Evolutionary conservation across 92 coral and sea anemone genomes (phyloP).

Genomic region (Parazoanthus darwini): DNA sequence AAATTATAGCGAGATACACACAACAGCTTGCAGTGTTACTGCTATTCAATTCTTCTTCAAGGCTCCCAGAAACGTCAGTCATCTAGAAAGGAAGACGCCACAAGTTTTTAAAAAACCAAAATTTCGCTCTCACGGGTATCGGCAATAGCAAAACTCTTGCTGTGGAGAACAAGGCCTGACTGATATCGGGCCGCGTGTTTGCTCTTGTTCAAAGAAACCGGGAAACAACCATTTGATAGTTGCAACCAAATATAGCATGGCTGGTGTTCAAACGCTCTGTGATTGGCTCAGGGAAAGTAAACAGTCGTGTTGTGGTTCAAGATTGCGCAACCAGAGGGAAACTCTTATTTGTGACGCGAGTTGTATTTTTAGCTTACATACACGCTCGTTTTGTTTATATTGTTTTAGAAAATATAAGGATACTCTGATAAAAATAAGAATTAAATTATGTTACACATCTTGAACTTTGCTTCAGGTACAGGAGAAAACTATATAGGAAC

Average conservation of each 20-base stretch:
- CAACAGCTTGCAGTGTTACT: slow-evolving; percentile 41
- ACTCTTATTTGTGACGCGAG: not conserved
- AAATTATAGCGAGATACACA: slow-evolving; percentile 63
- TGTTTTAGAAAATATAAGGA: too few relatives aligned
- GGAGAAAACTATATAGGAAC: too few relatives aligned
- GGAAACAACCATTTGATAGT: not conserved
- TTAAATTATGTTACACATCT: too few relatives aligned
- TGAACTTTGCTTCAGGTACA: too few relatives aligned
- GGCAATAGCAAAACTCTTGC: not conserved
- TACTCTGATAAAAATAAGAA: too few relatives aligned
- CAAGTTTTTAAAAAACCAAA: not conserved
- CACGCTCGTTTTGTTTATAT: not conserved
- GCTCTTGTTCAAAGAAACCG: not conserved
- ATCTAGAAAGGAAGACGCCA: slow-evolving; percentile 58
- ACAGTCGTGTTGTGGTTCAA: not conserved
- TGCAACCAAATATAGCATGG: slow-evolving; percentile 1
- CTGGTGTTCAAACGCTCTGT: not conserved
- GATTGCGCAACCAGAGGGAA: not conserved
- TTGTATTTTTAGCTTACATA: not conserved
- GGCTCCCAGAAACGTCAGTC: slow-evolving; percentile 59
- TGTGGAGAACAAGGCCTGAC: not conserved
- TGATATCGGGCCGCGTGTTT: not conserved
- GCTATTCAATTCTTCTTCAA: slow-evolving; percentile 75
- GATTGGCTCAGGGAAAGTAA: slow-evolving; percentile 6
- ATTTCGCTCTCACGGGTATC: not conserved